phyloP scores from a whole-genome alignment of 2,113 vertebrate genomes.

The Centropristis striata region DNA sequence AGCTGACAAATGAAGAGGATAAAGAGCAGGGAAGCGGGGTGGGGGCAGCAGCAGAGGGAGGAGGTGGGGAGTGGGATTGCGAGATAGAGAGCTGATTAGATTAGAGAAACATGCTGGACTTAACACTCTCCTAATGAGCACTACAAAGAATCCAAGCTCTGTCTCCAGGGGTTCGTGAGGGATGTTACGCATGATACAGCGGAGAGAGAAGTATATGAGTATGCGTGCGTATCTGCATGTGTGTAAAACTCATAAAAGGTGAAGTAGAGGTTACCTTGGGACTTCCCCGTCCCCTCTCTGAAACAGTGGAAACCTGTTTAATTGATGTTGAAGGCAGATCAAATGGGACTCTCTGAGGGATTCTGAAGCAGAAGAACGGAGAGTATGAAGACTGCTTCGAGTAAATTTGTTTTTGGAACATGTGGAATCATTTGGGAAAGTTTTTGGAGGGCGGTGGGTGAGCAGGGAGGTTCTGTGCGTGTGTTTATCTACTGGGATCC shows the following conservation, averaged over 20 bases:
- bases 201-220: constrained; percentile 19
- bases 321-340: constrained; percentile 65
- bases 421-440: constrained; percentile 15
- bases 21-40: constrained; percentile 40
- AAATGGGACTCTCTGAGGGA: constrained; percentile 53
- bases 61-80: background rate
- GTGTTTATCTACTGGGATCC: constrained; percentile 25
- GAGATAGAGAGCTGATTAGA: constrained; percentile 80
- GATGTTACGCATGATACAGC: constrained; percentile 57
- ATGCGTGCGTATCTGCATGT: constrained; percentile 15
- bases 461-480: background rate
- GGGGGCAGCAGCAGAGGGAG: background rate
- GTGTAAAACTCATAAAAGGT: constrained; percentile 53
- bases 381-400: background rate
- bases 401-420: constrained; percentile 33
- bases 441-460: background rate
- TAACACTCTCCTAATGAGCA: constrained; percentile 82
- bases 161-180: constrained; percentile 62
- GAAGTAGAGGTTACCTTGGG: constrained; percentile 64
- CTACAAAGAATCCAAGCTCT: constrained; percentile 77
- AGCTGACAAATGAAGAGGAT: constrained; percentile 77
- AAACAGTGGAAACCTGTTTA: constrained; percentile 53
- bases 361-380: constrained; percentile 33
- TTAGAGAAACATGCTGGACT: constrained; percentile 80
- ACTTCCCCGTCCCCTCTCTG: constrained; percentile 48